Conservation (phyloP, 2,113 vertebrate genomes). For the sheep (Ovis aries) region ARS-UI_Ramb_v3.0 NC_056059.1:49320501-49321000, state of each 20-base stretch:
- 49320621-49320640: not conserved
- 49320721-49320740: not conserved
- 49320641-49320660: not conserved
- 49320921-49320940: no score
- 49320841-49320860: not conserved
- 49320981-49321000: no score
- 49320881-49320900: no score
- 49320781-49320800: not conserved
- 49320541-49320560: not conserved
- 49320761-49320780: not conserved
- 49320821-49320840: not conserved
- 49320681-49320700: not conserved
- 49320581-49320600: not conserved
- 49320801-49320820: not conserved
- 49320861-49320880: not conserved
- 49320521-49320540: not conserved
- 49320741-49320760: not conserved
- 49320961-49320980: no score
- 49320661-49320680: not conserved
- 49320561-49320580: not conserved
- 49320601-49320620: not conserved
- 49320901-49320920: no score
- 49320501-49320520: not conserved
- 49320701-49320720: not conserved
- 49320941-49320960: no score